These are phyloP conservation scores for Euschistus heros DNA, from an alignment of 1,140 invertebrate species.

Conservation along the genomic window DNA sequence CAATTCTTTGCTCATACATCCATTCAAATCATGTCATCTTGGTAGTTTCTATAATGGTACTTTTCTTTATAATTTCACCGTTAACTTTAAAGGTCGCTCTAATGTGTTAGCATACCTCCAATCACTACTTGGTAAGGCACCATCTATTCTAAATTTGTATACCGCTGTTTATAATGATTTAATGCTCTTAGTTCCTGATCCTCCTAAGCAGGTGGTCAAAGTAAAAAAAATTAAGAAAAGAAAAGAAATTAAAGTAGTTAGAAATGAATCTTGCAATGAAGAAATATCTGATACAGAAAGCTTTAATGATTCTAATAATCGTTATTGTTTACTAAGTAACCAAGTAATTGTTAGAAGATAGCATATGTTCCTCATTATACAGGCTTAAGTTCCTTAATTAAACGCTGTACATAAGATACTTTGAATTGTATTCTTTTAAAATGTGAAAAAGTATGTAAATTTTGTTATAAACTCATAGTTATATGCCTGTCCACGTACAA, in stretches of 20 bases:
- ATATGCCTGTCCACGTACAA: too few species aligned
- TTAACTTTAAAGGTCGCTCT: conserved; percentile 20
- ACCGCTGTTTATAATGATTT: neutral
- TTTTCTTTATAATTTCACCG: conserved; percentile 58
- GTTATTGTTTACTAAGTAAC: too few species aligned
- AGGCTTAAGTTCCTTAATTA: too few species aligned
- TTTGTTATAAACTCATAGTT: too few species aligned
- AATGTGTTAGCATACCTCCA: conserved; percentile 23
- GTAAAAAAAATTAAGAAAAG: neutral
- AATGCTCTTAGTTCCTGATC: neutral
- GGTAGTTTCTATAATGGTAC: conserved; percentile 55
- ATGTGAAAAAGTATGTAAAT: too few species aligned
- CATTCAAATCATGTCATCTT: conserved; percentile 42
- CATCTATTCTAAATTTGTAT: conserved; percentile 21
- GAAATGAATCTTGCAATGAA: too few species aligned
- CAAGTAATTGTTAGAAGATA: too few species aligned
- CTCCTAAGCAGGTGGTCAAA: neutral
- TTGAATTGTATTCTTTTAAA: too few species aligned
- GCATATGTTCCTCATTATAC: too few species aligned
- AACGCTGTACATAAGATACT: too few species aligned
- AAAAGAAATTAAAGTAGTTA: neutral
- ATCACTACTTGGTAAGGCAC: conserved; percentile 18
- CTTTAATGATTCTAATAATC: too few species aligned
- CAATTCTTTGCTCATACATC: conserved; percentile 49
- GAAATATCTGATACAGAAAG: too few species aligned